Percentiles rank a stretch among this genome's conserved stretches.
Evolutionary conservation across 2,888 invertebrate species (phyloP).

Genomic region (Craniophora ligustri): DNA sequence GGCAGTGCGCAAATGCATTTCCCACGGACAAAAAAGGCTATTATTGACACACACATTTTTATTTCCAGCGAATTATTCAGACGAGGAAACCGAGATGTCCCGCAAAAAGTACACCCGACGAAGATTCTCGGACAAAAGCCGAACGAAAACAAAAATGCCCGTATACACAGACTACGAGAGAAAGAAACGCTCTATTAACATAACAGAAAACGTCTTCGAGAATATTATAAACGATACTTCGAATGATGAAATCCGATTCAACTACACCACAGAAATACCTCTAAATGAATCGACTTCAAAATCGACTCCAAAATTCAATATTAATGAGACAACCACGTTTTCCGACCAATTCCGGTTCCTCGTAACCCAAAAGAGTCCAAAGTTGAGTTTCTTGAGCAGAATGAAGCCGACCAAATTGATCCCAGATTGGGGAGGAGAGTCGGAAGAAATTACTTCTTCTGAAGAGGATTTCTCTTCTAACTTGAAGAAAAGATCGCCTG

Average conservation of each 20-base stretch:
- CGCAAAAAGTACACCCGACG: slow-evolving; percentile 26
- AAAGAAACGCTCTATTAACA: slow-evolving; percentile 64
- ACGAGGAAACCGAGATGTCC: slow-evolving; percentile 59
- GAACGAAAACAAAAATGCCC: slow-evolving; percentile 33
- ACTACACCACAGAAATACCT: slow-evolving; percentile 23
- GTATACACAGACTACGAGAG: slow-evolving; percentile 54
- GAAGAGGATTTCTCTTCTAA: slow-evolving; percentile 69
- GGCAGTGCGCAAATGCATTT: too few species aligned
- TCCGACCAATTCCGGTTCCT: slow-evolving; percentile 7
- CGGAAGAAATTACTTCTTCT: slow-evolving; percentile 58
- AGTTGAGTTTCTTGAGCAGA: slow-evolving; percentile 49
- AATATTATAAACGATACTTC: slow-evolving; percentile 60
- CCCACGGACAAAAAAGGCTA: too few species aligned
- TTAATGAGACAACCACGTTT: slow-evolving; percentile 7
- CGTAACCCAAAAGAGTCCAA: slow-evolving; percentile 41
- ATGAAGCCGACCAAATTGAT: slow-evolving; percentile 48
- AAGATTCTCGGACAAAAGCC: slow-evolving; percentile 39
- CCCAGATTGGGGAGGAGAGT: slow-evolving; percentile 43
- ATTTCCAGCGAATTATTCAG: slow-evolving; percentile 55
- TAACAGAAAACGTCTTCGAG: slow-evolving; percentile 59
- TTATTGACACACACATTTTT: too few species aligned
- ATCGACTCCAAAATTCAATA: background rate
- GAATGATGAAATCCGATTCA: slow-evolving; percentile 31
- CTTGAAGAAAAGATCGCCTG: slow-evolving; percentile 58
- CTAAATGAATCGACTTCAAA: background rate